Conservation (phyloP, 1,140 invertebrate species). For the Gyrodactylus bullatarudis region DNA sequence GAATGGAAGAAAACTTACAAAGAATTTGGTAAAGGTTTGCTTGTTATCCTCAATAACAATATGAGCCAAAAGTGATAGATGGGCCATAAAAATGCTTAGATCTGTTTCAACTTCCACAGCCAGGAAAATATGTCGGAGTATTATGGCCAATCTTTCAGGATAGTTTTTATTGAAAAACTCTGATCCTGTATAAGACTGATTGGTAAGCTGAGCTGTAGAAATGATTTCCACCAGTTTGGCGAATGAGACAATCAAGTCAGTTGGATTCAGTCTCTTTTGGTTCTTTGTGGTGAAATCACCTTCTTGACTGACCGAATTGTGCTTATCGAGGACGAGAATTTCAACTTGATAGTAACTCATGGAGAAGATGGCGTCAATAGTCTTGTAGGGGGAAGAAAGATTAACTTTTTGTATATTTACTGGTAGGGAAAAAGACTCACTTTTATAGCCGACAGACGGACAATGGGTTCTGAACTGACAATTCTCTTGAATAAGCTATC, state of each 20-base stretch:
- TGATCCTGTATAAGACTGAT: background rate
- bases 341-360: background rate
- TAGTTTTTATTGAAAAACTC: background rate
- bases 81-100: background rate
- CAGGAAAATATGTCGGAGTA: background rate
- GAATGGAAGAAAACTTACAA: background rate
- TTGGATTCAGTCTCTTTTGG: background rate
- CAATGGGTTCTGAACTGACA: background rate
- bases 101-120: background rate
- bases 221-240: background rate
- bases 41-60: background rate
- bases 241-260: background rate
- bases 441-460: background rate
- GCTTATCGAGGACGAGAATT: background rate
- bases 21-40: background rate
- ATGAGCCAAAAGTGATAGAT: background rate
- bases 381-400: background rate
- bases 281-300: background rate
- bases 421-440: too few relatives aligned
- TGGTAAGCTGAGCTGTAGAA: background rate
- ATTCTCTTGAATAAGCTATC: background rate
- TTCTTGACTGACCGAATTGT: background rate
- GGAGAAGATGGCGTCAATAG: background rate
- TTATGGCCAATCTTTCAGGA: background rate
- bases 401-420: too few relatives aligned